phyloP scores from a whole-genome alignment of 2,113 vertebrate species.

The Bubalus kerabau region DNA sequence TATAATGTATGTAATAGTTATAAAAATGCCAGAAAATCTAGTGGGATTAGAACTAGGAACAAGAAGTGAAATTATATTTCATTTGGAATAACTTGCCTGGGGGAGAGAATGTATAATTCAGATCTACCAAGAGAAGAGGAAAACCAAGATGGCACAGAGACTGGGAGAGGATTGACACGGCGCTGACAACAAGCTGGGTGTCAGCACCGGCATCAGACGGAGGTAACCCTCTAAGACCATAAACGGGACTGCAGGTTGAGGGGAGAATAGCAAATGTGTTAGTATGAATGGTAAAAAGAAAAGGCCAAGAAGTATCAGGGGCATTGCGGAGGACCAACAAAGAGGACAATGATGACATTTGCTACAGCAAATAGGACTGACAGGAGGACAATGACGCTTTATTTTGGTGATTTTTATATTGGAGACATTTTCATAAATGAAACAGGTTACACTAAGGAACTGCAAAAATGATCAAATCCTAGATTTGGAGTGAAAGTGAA shows the following conservation, averaged over 20 bases:
- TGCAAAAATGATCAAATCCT: background rate
- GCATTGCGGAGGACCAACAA: background rate
- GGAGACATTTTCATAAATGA: background rate
- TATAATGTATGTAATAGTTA: background rate
- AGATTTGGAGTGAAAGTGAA: too few species aligned
- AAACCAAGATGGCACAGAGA: background rate
- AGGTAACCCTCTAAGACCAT: background rate
- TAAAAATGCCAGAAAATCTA: conserved; percentile 16
- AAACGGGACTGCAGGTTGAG: background rate
- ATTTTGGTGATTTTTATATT: background rate
- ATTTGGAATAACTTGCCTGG: conserved; percentile 30
- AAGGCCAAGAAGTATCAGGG: background rate
- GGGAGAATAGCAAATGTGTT: background rate
- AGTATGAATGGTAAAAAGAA: background rate
- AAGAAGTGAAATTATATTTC: conserved; percentile 61
- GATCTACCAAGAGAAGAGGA: background rate
- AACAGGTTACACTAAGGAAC: background rate
- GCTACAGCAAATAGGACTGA: background rate
- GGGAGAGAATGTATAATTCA: conserved; percentile 29
- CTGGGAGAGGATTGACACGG: background rate
- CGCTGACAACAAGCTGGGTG: background rate
- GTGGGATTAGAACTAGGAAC: conserved; percentile 34
- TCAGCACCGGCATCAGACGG: background rate
- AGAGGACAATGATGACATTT: background rate
- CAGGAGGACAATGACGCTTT: background rate